Conservation (phyloP, 2,797 vertebrate species). For the Chelon labrosus region DNA sequence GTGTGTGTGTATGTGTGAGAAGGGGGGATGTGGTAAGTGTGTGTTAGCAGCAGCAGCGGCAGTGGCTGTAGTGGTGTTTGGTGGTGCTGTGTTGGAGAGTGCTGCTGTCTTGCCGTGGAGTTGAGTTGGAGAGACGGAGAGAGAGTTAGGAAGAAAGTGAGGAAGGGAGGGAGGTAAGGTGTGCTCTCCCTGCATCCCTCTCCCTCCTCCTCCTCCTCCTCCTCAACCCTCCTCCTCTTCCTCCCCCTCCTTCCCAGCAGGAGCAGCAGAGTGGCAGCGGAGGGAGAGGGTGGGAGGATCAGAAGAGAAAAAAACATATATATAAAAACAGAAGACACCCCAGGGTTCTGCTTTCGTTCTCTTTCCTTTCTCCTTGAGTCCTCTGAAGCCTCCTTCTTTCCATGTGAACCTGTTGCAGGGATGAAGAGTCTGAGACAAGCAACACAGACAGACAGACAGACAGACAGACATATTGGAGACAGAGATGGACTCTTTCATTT, state of each 20-base stretch:
- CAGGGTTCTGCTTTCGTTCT: constrained; percentile 36
- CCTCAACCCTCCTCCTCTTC: constrained; percentile 43
- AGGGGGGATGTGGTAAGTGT: constrained; percentile 12
- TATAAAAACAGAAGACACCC: constrained; percentile 49
- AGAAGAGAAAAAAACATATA: constrained; percentile 49
- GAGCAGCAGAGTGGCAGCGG: constrained; percentile 74
- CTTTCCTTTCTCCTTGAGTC: constrained; percentile 14
- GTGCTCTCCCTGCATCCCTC: constrained; percentile 84
- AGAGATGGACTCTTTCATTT: constrained; percentile 63
- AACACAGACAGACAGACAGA: constrained; percentile 44
- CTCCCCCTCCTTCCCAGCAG: constrained; percentile 60
- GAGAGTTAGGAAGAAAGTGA: constrained; percentile 56
- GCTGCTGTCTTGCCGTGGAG: constrained; percentile 69
- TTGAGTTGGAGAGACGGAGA: constrained; percentile 68
- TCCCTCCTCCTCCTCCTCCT: constrained; percentile 64
- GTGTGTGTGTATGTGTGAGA: constrained; percentile 52
- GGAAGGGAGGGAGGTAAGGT: constrained; percentile 83
- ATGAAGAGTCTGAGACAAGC: neutral
- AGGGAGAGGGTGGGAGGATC: constrained; percentile 75
- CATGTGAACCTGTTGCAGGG: neutral
- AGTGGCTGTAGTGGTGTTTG: constrained; percentile 56
- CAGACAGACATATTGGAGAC: constrained; percentile 51
- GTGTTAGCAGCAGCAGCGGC: constrained; percentile 61
- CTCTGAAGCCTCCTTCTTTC: constrained; percentile 4
- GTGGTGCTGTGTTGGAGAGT: constrained; percentile 75